These are phyloP conservation scores for Drosophila trapezifrons DNA, from an alignment of 1,140 invertebrate genomes.

Conservation along the genomic window DNA sequence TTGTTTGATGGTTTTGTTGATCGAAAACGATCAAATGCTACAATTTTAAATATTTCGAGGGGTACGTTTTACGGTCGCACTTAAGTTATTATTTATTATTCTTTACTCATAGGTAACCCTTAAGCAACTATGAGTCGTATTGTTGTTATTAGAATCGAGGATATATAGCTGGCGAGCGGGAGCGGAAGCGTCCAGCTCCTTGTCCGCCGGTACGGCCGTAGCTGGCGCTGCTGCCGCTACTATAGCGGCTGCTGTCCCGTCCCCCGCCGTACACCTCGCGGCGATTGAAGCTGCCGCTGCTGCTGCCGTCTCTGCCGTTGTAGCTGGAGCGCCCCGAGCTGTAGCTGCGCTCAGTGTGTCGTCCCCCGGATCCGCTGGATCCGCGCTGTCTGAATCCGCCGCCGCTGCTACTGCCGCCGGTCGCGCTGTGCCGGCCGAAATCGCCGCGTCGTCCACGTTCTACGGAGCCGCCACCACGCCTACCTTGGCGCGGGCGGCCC, in stretches of 20 bases:
- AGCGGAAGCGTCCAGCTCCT: conserved; percentile 77
- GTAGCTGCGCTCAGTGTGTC: conserved; percentile 83
- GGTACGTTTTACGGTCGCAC: conserved; percentile 44
- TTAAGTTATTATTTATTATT: conserved; percentile 57
- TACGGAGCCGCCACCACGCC: conserved; percentile 85
- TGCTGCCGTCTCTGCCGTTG: conserved; percentile 74
- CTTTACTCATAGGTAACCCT: conserved; percentile 44
- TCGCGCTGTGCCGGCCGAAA: conserved; percentile 85
- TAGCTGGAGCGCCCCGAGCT: conserved; percentile 84
- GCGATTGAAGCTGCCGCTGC: conserved; percentile 75
- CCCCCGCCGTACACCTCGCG: conserved; percentile 82
- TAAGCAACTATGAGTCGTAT: conserved; percentile 33
- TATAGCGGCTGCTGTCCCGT: conserved; percentile 84
- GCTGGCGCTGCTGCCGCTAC: conserved; percentile 79
- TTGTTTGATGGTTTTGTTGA: conserved; percentile 24
- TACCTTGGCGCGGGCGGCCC: conserved; percentile 87
- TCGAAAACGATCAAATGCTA: conserved; percentile 49
- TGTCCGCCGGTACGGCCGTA: conserved; percentile 83
- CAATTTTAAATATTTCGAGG: conserved; percentile 42
- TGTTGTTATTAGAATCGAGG: conserved; percentile 74
- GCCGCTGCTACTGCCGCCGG: conserved; percentile 82
- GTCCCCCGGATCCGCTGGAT: conserved; percentile 81
- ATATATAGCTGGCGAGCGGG: conserved; percentile 72
- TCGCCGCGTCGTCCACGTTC: conserved; percentile 85
- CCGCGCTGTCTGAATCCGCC: conserved; percentile 81